Evolutionary conservation across 1,140 invertebrate species (phyloP).

Genomic region (Lepidurus couesii): DNA sequence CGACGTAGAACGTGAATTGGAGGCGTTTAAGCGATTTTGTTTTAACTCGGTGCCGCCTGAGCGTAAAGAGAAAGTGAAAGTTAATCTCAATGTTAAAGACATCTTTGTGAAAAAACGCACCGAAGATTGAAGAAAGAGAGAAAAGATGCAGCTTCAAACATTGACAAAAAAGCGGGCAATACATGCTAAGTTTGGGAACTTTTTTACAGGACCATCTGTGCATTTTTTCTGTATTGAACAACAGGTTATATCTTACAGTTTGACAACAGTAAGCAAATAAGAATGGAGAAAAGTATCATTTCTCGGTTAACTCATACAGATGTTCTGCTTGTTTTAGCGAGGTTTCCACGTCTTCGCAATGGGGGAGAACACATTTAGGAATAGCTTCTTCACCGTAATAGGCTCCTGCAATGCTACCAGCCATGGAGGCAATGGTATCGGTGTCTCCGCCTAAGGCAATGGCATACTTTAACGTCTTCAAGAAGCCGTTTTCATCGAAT

Average conservation of each 20-base stretch:
- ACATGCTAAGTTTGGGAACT: conserved; percentile 22
- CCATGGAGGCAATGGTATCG: conserved; percentile 73
- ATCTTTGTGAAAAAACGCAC: conserved; percentile 57
- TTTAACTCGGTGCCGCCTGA: conserved; percentile 62
- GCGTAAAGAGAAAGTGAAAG: conserved; percentile 60
- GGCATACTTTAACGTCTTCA: conserved; percentile 59
- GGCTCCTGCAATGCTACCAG: conserved; percentile 67
- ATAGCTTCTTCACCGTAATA: conserved; percentile 61
- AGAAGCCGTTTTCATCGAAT: conserved; percentile 32
- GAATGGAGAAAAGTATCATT: neutral
- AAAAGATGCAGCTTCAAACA: conserved; percentile 32
- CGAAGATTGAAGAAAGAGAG: conserved; percentile 37
- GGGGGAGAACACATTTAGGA: conserved; percentile 51
- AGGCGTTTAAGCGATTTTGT: conserved; percentile 73
- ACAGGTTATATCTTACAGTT: neutral
- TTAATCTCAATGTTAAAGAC: conserved; percentile 66
- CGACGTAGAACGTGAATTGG: conserved; percentile 65
- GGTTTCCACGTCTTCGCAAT: conserved; percentile 47
- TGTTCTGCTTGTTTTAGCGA: conserved; percentile 28
- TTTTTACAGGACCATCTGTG: neutral
- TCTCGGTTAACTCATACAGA: conserved; percentile 26
- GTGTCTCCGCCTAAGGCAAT: conserved; percentile 72
- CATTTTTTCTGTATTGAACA: neutral
- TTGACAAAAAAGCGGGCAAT: conserved; percentile 23
- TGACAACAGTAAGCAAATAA: neutral